Evolutionary conservation across 2,797 vertebrate species (phyloP).

Genomic region (Alca torda): DNA sequence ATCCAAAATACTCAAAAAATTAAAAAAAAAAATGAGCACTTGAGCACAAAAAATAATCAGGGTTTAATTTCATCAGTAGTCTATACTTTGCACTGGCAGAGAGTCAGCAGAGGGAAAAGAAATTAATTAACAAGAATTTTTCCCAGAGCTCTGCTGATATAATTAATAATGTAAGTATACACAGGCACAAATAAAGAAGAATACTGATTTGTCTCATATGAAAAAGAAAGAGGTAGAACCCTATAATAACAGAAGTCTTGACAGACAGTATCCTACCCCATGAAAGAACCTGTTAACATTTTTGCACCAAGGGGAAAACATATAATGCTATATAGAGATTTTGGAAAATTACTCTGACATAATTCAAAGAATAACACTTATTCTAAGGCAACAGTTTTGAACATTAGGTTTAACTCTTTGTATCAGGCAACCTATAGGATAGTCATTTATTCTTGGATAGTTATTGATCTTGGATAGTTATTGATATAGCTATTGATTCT

Average conservation of each 20-base stretch:
- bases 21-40: neutral
- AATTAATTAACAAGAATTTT: constrained; percentile 5
- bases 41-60: neutral
- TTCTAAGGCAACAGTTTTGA: neutral
- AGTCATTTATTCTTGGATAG: neutral
- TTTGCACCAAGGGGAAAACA: neutral
- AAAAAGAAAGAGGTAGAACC: neutral
- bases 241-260: neutral
- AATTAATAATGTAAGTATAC: neutral
- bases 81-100: neutral
- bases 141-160: neutral
- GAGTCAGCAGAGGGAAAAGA: neutral
- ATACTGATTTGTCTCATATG: neutral
- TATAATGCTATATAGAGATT: neutral
- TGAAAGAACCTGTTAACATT: neutral
- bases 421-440: neutral
- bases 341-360: neutral
- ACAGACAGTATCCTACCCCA: neutral
- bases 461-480: neutral
- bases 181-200: neutral
- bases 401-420: neutral
- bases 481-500: neutral
- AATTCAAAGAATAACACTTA: neutral
- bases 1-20: neutral
- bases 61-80: neutral